Percentiles rank a stretch among this genome's conserved stretches.
These are phyloP conservation scores for Papilio demoleus DNA, from an alignment of 2,888 invertebrate genomes.

Conservation along the genomic window DNA sequence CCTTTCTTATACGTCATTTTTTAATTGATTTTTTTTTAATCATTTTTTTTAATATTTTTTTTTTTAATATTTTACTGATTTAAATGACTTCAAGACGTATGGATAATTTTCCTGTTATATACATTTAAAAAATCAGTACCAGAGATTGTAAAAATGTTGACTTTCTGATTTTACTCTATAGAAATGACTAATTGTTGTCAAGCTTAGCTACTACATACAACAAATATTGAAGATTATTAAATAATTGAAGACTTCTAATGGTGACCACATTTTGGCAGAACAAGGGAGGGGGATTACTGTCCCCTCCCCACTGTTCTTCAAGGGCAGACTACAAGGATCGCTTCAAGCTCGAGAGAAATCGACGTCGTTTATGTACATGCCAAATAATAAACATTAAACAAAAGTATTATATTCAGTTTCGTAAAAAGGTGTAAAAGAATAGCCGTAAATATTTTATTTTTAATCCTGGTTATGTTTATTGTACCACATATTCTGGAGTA, in stretches of 20 bases:
- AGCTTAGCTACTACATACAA: not conserved
- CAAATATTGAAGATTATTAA: not conserved
- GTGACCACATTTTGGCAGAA: not conserved
- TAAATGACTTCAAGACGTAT: too few species aligned
- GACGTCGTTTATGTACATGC: not conserved
- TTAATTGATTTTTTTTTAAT: too few species aligned
- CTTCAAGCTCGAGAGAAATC: conserved; percentile 9
- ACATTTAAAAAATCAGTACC: too few species aligned
- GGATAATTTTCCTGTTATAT: too few species aligned
- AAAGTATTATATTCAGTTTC: not conserved
- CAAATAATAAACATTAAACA: not conserved
- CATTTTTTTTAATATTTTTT: too few species aligned
- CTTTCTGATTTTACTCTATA: too few species aligned
- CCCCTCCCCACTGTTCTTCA: not conserved
- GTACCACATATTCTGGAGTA: not conserved
- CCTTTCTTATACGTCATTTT: too few species aligned
- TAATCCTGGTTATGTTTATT: not conserved
- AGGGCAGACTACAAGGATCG: conserved; percentile 6
- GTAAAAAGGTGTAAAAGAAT: not conserved
- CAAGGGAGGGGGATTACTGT: not conserved
- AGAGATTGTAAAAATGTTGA: too few species aligned
- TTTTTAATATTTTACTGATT: too few species aligned
- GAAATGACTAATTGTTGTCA: too few species aligned
- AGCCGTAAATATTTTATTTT: not conserved
- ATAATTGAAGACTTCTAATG: not conserved